Percentiles rank a stretch among this genome's conserved stretches.
phyloP scores from a whole-genome alignment of 2,888 invertebrate species.

The Perizoma flavofasciatum region DNA sequence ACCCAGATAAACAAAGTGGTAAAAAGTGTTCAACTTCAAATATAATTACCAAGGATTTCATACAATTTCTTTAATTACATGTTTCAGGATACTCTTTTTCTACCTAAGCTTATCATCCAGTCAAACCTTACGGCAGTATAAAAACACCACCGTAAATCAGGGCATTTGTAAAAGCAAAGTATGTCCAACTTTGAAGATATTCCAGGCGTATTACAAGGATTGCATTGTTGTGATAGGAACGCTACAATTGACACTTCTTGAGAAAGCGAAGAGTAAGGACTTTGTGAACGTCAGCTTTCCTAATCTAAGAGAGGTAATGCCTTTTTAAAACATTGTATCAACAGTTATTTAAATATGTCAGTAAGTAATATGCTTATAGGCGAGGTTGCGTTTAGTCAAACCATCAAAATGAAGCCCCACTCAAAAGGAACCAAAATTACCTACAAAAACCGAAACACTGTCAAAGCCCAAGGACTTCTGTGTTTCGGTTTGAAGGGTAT shows the following conservation, averaged over 20 bases:
- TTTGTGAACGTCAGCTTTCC: conserved; percentile 86
- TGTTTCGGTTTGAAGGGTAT: no score
- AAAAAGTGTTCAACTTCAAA: no score
- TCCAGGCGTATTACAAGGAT: conserved; percentile 47
- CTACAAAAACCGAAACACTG: no score
- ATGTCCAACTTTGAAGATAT: conserved; percentile 38
- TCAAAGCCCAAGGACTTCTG: no score
- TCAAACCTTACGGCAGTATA: conserved; percentile 19
- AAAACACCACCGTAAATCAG: conserved; percentile 32
- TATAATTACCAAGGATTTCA: no score
- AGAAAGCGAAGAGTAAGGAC: conserved; percentile 65
- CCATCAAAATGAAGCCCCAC: no score
- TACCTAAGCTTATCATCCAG: conserved; percentile 17
- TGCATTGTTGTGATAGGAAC: conserved; percentile 90
- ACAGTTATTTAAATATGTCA: no score
- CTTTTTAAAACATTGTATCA: background rate
- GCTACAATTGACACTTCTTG: conserved; percentile 88
- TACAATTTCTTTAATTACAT: background rate
- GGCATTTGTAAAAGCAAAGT: conserved; percentile 53
- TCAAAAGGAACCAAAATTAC: no score
- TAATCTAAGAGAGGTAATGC: conserved; percentile 86
- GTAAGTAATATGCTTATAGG: no score
- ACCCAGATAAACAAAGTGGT: no score
- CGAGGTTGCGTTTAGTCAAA: no score
- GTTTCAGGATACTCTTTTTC: conserved; percentile 24